Evolutionary conservation across 2,113 vertebrate genomes (phyloP), one percentile per base, ranked within the genome.

Genomic region (Ctenomys sociabilis): DNA sequence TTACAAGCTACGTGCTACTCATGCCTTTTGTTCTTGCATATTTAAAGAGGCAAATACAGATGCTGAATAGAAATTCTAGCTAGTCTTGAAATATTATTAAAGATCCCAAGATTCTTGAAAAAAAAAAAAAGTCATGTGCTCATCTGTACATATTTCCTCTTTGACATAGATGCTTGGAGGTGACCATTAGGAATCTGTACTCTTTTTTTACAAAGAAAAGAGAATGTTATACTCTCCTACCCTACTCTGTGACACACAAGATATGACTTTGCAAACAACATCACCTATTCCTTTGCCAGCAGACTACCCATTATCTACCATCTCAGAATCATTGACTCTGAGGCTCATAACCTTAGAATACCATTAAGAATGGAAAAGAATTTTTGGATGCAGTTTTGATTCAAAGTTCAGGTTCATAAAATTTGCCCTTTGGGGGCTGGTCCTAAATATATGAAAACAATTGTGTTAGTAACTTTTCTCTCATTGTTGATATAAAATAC

Each of bases 1-100:
- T 63, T 66, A 22, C 7, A 83, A 86, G 61, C 63, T 84, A 17
- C 1, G 22, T 88, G 24, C 13, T 26, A 68, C 63, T 35, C 85
- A 54, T 70, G 26, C 35, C 57, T 35, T 45, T 45, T 24, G 45
- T 75, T 26, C 12, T 35, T 26, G 52, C 1, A 61, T 37, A 78
- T 87, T 64, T 90, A 66, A 40, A 66, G 16, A 81, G 28, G 26
- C 22, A 85, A 85, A 75, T 83, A 80, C 63, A 96, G 17, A 85
- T 28, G 7, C 16, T 52, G 0, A 64, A 21, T 0, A 85, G 90
- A 95, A 37, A 95, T n/a, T 75, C 43, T 59, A 70, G 32, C 19
- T 88, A 64, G 14, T 12, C 28, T 43, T 13, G 59, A 75, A 35
- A 8, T 72, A 10, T 63, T 81, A 35, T 11, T 45, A 85, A 5